Percentiles rank a stretch among this genome's conserved stretches.
These are phyloP conservation scores for Galerucella nymphaeae DNA, from an alignment of 2,888 invertebrate genomes.

Conservation along the genomic window DNA sequence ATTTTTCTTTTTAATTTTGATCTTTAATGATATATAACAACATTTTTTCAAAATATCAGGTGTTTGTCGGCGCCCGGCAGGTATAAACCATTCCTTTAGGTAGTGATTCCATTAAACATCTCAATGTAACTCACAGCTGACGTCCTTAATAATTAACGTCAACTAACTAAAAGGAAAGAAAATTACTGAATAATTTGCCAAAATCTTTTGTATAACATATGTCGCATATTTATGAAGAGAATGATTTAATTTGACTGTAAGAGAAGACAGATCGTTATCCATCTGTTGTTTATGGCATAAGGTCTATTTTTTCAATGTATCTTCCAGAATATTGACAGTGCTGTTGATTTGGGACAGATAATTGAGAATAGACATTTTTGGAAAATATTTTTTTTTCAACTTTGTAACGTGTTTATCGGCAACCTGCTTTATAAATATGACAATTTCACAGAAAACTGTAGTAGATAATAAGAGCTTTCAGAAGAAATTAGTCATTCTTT, in stretches of 20 bases:
- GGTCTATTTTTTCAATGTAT: not conserved
- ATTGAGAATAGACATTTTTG: too few relatives aligned
- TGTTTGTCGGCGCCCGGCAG: not conserved
- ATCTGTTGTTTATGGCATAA: conserved; percentile 7
- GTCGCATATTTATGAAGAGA: conserved; percentile 21
- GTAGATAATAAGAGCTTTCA: too few relatives aligned
- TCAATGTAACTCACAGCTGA: conserved; percentile 56
- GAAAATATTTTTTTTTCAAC: too few relatives aligned
- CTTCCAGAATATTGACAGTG: not conserved
- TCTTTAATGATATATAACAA: too few relatives aligned
- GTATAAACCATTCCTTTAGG: not conserved
- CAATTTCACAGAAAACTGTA: too few relatives aligned
- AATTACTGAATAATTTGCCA: conserved; percentile 45
- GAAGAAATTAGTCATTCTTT: too few relatives aligned
- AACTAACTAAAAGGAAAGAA: conserved; percentile 54
- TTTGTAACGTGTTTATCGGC: too few relatives aligned
- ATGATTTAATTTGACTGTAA: conserved; percentile 17
- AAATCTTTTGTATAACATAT: conserved; percentile 38
- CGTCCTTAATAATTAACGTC: conserved; percentile 58
- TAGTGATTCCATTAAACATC: conserved; percentile 40
- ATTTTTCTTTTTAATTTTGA: too few relatives aligned
- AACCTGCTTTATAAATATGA: too few relatives aligned
- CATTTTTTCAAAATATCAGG: not conserved
- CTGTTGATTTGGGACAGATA: not conserved
- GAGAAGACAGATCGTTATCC: conserved; percentile 30